phyloP scores from a whole-genome alignment of 2,113 vertebrate species.

The Camelus dromedarius region DNA sequence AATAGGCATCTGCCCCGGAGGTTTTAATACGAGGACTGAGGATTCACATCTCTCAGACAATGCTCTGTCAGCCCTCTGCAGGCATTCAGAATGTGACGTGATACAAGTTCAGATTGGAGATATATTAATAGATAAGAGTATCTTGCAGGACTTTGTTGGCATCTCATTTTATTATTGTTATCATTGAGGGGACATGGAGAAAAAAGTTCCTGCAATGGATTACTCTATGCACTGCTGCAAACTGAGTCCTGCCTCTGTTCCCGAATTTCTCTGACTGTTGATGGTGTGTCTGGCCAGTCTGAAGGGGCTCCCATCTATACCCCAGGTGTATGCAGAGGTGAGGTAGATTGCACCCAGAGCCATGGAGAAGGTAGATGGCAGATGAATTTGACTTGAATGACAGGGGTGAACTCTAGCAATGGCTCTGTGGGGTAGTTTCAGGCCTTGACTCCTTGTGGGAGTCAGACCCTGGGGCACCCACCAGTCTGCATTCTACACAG shows the following conservation, averaged over 20 bases:
- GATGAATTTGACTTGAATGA: background rate
- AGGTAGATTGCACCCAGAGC: fast-evolving
- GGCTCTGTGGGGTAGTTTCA: background rate
- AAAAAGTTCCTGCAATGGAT: background rate
- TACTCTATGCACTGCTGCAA: background rate
- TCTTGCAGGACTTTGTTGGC: background rate
- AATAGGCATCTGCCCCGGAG: background rate
- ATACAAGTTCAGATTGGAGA: constrained; percentile 24
- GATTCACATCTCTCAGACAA: background rate
- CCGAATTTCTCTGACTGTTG: background rate
- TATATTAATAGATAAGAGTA: constrained; percentile 51
- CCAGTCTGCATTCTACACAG: background rate
- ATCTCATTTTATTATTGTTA: constrained; percentile 10
- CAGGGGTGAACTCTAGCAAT: background rate
- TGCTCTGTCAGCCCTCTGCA: background rate
- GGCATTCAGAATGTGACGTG: background rate
- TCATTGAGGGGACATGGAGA: background rate
- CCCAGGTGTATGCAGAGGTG: background rate
- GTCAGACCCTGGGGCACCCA: background rate
- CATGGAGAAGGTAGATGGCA: background rate
- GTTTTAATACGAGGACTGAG: background rate
- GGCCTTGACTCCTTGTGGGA: background rate
- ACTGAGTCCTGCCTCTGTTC: background rate
- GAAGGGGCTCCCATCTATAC: too few species aligned
- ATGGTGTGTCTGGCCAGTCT: background rate